A percentile compares a stretch with the other conserved stretches of the same genome.
These are phyloP conservation scores for Drosophila equinoxialis DNA, from an alignment of 1,140 invertebrate species.

Conservation along the genomic window DNA sequence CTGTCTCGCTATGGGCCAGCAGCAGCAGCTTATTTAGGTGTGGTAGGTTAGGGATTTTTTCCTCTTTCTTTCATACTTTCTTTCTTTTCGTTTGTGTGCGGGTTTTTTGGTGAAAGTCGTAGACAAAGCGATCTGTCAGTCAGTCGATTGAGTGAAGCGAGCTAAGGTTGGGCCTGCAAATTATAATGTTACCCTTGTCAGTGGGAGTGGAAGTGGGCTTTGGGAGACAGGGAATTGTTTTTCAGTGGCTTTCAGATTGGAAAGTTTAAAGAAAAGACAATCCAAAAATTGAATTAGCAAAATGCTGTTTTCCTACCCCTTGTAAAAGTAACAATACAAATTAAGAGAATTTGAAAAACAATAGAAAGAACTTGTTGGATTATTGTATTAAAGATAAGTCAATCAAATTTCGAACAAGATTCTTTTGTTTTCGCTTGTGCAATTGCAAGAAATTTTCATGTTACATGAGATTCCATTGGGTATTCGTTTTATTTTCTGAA, in stretches of 20 bases:
- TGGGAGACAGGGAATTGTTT: constrained; percentile 24
- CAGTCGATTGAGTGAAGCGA: constrained; percentile 39
- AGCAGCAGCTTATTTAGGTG: constrained; percentile 44
- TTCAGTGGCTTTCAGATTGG: constrained; percentile 51
- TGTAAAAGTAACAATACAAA: no score
- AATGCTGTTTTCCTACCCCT: not conserved
- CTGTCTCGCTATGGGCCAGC: not conserved
- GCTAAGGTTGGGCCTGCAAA: constrained; percentile 50
- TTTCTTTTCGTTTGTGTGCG: not conserved
- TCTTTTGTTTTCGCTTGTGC: no score
- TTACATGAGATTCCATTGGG: no score
- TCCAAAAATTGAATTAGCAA: constrained; percentile 51
- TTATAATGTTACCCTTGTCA: constrained; percentile 45
- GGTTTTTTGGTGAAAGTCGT: constrained; percentile 46
- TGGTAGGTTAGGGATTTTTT: constrained; percentile 73
- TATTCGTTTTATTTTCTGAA: not conserved
- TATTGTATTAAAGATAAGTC: no score
- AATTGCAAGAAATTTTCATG: not conserved
- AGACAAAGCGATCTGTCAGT: constrained; percentile 53
- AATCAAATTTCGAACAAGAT: no score
- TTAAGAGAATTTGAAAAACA: no score
- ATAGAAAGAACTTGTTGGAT: no score
- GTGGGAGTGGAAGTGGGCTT: not conserved
- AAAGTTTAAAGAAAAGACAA: constrained; percentile 34
- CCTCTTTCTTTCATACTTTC: constrained; percentile 13